phyloP scores from a whole-genome alignment of 2,888 invertebrate genomes.

The Fissipunctia ypsillon region DNA sequence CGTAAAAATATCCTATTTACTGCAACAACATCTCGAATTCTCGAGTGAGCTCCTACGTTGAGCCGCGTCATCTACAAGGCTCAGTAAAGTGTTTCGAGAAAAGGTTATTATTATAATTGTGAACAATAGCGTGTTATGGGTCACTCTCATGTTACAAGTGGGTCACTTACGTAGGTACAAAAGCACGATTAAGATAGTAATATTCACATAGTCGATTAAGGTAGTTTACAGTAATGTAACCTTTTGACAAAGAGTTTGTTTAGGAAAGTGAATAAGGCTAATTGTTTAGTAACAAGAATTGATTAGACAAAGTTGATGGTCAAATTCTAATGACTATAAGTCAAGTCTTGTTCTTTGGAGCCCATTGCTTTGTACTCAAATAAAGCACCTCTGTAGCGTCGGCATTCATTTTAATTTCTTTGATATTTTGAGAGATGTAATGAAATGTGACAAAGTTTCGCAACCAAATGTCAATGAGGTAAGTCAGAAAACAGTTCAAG shows the following conservation, averaged over 20 bases:
- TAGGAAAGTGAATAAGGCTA: conserved; percentile 8
- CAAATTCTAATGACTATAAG: not conserved
- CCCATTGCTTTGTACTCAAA: not conserved
- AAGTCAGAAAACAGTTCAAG: not conserved
- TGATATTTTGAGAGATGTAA: not conserved
- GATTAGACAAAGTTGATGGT: conserved; percentile 14
- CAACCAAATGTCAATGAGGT: not conserved
- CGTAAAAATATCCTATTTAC: not conserved
- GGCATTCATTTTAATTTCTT: not conserved
- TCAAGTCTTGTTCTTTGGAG: conserved; percentile 1
- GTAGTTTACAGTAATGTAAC: conserved; percentile 32
- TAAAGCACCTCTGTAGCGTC: not conserved
- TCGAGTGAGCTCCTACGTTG: conserved; percentile 10
- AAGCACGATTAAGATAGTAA: conserved; percentile 64
- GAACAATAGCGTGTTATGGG: conserved; percentile 67
- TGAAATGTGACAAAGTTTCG: not conserved
- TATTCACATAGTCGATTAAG: no score
- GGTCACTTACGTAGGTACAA: conserved; percentile 66
- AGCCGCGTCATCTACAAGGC: conserved; percentile 47
- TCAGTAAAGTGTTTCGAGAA: conserved; percentile 61
- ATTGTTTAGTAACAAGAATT: conserved; percentile 17
- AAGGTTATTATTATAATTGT: conserved; percentile 60
- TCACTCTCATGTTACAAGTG: conserved; percentile 70
- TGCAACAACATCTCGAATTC: not conserved
- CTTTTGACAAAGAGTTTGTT: conserved; percentile 28